phyloP scores from a whole-genome alignment of 2,797 vertebrate species.

The Leontopithecus rosalia region DNA sequence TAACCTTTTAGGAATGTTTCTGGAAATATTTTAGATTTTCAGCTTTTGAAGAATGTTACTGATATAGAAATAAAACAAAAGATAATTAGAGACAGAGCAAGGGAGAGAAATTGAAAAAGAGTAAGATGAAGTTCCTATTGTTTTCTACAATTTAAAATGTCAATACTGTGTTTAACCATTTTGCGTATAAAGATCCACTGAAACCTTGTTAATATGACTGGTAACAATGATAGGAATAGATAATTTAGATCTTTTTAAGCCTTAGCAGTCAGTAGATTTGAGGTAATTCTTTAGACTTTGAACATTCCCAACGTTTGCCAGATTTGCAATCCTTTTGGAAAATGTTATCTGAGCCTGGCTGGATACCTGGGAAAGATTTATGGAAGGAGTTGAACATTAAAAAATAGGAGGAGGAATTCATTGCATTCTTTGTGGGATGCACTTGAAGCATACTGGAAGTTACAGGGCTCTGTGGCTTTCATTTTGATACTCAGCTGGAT shows the following conservation, averaged over 20 bases:
- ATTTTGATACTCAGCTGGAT: background rate
- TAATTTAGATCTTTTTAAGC: background rate
- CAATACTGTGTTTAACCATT: background rate
- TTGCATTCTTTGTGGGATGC: background rate
- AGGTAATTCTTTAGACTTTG: background rate
- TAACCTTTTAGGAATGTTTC: background rate
- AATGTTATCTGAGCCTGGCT: background rate
- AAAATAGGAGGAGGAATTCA: background rate
- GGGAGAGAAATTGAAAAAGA: background rate
- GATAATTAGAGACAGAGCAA: background rate
- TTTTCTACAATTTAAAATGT: constrained; percentile 2
- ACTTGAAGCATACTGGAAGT: background rate
- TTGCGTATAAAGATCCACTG: background rate
- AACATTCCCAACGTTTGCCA: background rate
- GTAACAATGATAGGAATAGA: background rate
- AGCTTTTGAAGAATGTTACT: background rate
- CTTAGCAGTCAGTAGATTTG: background rate
- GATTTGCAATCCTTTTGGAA: constrained; percentile 14
- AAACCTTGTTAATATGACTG: background rate
- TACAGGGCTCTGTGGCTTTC: background rate
- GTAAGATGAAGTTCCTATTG: background rate
- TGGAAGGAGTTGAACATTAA: background rate
- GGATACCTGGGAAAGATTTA: background rate
- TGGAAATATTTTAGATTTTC: background rate
- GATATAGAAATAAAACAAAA: background rate